Conservation (phyloP, 1,140 invertebrate species). For the Magallana ariakensis region DNA sequence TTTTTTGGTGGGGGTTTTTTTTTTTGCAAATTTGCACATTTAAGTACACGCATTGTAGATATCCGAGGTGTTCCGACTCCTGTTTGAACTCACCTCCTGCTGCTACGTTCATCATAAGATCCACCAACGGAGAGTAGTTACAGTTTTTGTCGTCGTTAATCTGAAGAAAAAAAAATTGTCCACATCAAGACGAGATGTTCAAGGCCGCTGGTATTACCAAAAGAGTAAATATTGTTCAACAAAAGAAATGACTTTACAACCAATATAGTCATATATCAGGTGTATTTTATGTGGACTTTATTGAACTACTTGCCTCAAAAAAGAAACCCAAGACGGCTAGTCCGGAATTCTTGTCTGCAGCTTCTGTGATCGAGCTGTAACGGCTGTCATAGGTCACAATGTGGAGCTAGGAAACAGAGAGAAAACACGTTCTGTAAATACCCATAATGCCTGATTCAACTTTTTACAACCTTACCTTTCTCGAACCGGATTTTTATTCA, state of each 20-base stretch:
- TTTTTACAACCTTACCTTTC: too few relatives aligned
- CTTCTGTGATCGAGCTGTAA: constrained; percentile 89
- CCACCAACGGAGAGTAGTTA: constrained; percentile 39
- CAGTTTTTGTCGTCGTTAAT: constrained; percentile 35
- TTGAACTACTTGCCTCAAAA: constrained; percentile 83
- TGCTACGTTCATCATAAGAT: neutral
- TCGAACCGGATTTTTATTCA: too few relatives aligned
- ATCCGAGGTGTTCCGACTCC: neutral
- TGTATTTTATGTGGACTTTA: too few relatives aligned
- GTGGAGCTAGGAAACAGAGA: constrained; percentile 87
- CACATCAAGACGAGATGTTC: neutral
- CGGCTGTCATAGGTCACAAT: constrained; percentile 95
- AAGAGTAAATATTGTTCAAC: too few relatives aligned
- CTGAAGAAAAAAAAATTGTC: neutral
- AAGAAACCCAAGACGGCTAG: constrained; percentile 95
- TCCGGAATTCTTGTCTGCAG: constrained; percentile 90
- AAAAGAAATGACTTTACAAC: too few relatives aligned
- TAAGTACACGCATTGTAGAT: too few relatives aligned
- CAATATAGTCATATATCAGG: too few relatives aligned
- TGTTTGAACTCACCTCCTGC: neutral
- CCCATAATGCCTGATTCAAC: too few relatives aligned
- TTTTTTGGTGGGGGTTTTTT: too few relatives aligned
- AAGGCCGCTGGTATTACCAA: too few relatives aligned
- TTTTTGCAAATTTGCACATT: too few relatives aligned
- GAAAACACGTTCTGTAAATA: neutral